Evolutionary conservation across 30 jellyfish, hydroid and myxozoan genomes (phyloP), one percentile per base, ranked within the genome.

Genomic region (Aurelia sp.): DNA sequence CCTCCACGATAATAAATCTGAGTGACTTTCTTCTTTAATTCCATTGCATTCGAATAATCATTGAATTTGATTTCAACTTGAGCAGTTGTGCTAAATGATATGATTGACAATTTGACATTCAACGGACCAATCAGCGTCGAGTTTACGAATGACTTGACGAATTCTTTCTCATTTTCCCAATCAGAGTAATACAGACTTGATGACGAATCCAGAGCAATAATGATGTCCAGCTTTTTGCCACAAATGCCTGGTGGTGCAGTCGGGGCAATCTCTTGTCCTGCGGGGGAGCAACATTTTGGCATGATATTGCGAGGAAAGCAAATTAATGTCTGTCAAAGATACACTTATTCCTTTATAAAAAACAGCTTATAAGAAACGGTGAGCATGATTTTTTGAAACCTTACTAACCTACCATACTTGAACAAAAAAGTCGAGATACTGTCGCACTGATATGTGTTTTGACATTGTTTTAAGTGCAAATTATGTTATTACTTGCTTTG

Each of bases 41-140:
- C 86, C 0, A 9, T 62, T 2, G 86, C 86, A 61, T 31, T 55
- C 17, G 62, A 33, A 51, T 50, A 27, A 17, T 75, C 86, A 58
- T 59, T 55, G 74, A 75, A 75, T 19, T 55, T 13, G 37, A 51
- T 31, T 30, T 50, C 86, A 16, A 51, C 66, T 59, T 75, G 71
- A 13, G 86, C 74, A 8, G 72, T 40, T 19, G 86, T 75, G 37
- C 86, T 75, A 47, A 75, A 75, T 55, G 74, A 50, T 62, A 75
- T 75, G 73, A 75, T 64, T 13, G 86, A 75, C 40, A 75, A 17
- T 58, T 59, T 75, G 86, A 75, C 86, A 61, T 75, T 75, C 8
- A 50, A 30, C 17, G 65, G 62, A 59, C 86, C 86, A 58, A 75
- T 53, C 60, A 58, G 30, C 33, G 41, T 41, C 37, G 86, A 75